Conservation (phyloP, 2,888 invertebrate species). For the Callyntrura guangdongensis region DNA sequence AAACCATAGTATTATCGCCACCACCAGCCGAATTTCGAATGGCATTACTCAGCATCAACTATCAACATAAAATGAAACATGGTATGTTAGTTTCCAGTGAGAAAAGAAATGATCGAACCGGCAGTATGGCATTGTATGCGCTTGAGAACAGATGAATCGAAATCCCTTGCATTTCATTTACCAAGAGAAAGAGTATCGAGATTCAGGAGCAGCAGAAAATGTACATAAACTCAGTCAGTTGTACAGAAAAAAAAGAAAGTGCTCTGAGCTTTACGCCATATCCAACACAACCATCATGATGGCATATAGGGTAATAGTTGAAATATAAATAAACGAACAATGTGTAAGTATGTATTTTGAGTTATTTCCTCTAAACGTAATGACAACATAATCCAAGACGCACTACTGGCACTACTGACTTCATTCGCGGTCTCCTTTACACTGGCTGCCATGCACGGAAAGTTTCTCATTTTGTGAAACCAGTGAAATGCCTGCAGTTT, state of each 20-base stretch:
- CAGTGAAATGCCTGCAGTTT: slow-evolving; percentile 60
- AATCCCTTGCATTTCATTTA: neutral
- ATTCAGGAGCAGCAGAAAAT: neutral
- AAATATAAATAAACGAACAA: slow-evolving; percentile 8
- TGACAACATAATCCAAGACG: slow-evolving; percentile 73
- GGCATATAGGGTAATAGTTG: neutral
- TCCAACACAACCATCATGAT: neutral
- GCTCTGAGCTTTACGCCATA: neutral
- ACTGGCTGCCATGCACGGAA: neutral
- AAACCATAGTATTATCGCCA: neutral
- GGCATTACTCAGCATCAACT: slow-evolving; percentile 42
- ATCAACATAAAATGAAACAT: slow-evolving; percentile 46
- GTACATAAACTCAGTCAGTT: neutral
- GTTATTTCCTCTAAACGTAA: slow-evolving; percentile 71
- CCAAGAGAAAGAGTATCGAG: neutral
- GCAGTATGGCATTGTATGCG: neutral
- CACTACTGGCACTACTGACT: slow-evolving; percentile 11
- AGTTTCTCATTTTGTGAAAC: slow-evolving; percentile 13
- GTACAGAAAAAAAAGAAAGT: neutral
- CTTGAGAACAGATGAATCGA: slow-evolving; percentile 13
- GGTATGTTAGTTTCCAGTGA: neutral
- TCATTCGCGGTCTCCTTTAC: neutral
- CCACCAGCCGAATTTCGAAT: slow-evolving; percentile 52
- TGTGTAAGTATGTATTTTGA: slow-evolving; percentile 39
- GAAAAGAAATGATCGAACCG: slow-evolving; percentile 17